These are phyloP conservation scores for Microcebus tavaratra DNA, from an alignment of 2,113 vertebrate genomes.

Conservation along the genomic window DNA sequence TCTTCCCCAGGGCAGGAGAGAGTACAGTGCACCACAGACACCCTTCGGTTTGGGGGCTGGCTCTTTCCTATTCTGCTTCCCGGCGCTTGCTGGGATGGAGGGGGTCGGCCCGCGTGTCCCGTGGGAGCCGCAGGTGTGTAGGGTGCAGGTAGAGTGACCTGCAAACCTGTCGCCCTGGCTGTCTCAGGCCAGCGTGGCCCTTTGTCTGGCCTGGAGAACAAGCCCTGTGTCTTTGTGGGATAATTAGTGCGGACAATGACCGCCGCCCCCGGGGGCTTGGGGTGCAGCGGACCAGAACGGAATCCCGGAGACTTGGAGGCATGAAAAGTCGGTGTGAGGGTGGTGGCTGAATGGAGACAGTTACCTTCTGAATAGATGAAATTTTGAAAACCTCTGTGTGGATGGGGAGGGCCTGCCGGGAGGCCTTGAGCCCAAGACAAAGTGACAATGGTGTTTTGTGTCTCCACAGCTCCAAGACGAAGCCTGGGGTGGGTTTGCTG, in stretches of 20 bases:
- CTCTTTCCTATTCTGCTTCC: background rate
- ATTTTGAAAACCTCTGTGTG: slow-evolving; percentile 63
- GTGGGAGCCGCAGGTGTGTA: fast-evolving
- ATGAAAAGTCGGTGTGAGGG: slow-evolving; percentile 77
- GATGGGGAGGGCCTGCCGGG: slow-evolving; percentile 64
- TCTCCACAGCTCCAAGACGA: slow-evolving; percentile 81
- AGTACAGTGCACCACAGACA: fast-evolving
- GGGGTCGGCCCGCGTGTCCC: fast-evolving
- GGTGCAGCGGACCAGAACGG: slow-evolving; percentile 79
- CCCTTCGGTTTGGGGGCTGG: background rate
- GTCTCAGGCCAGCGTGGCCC: background rate
- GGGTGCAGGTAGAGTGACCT: background rate
- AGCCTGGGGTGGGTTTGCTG: slow-evolving; percentile 70
- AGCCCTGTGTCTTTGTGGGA: slow-evolving; percentile 79
- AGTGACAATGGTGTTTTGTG: slow-evolving; percentile 71
- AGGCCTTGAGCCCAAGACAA: slow-evolving; percentile 44
- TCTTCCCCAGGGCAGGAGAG: too few relatives aligned
- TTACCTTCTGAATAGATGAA: slow-evolving; percentile 83
- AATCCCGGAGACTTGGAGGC: slow-evolving; percentile 80
- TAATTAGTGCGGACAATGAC: slow-evolving; percentile 82
- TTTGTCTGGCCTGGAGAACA: slow-evolving; percentile 71
- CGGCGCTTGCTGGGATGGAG: background rate
- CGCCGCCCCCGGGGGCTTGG: slow-evolving; percentile 75
- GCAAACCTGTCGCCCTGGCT: background rate
- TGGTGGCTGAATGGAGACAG: slow-evolving; percentile 82